A percentile compares a stretch with the other conserved stretches of the same genome.
Evolutionary conservation across 1,140 invertebrate genomes (phyloP).

Genomic region (Drosophila grimshawi): DNA sequence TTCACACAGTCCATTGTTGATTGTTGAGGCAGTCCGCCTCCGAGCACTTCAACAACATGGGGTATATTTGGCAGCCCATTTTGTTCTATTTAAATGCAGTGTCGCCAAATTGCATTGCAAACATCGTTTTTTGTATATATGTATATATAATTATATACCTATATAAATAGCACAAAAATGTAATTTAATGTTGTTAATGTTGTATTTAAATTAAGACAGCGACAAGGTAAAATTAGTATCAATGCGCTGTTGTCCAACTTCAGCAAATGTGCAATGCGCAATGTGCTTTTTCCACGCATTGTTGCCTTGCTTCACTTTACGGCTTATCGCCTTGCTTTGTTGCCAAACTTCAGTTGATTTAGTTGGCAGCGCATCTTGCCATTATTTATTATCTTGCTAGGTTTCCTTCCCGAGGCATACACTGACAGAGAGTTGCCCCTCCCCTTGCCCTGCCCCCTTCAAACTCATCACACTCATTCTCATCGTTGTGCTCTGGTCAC

Average conservation of each 20-base stretch:
- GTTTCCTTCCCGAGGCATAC: too few species aligned
- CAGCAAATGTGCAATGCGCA: neutral
- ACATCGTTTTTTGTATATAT: too few species aligned
- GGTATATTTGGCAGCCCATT: neutral
- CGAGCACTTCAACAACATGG: neutral
- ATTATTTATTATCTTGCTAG: too few species aligned
- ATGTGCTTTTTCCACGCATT: neutral
- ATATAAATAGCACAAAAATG: neutral
- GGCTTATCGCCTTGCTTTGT: neutral
- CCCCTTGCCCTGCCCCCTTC: too few species aligned
- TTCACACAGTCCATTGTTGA: neutral
- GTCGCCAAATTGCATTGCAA: slow-evolving; percentile 21
- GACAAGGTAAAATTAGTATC: slow-evolving; percentile 9
- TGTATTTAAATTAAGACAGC: slow-evolving; percentile 1
- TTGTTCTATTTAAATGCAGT: slow-evolving; percentile 3
- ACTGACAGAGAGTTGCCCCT: too few species aligned
- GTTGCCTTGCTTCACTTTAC: slow-evolving; percentile 25
- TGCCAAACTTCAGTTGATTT: slow-evolving; percentile 22
- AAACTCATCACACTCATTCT: neutral
- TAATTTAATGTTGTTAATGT: neutral
- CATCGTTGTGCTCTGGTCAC: slow-evolving; percentile 26
- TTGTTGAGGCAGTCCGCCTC: too few species aligned
- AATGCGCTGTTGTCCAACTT: slow-evolving; percentile 24
- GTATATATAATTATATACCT: too few species aligned
- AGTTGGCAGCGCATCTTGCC: neutral